Percentiles rank a stretch among this genome's conserved stretches.
phyloP scores from a whole-genome alignment of 92 coral and sea anemone species.

The Actinernus sp. region DNA sequence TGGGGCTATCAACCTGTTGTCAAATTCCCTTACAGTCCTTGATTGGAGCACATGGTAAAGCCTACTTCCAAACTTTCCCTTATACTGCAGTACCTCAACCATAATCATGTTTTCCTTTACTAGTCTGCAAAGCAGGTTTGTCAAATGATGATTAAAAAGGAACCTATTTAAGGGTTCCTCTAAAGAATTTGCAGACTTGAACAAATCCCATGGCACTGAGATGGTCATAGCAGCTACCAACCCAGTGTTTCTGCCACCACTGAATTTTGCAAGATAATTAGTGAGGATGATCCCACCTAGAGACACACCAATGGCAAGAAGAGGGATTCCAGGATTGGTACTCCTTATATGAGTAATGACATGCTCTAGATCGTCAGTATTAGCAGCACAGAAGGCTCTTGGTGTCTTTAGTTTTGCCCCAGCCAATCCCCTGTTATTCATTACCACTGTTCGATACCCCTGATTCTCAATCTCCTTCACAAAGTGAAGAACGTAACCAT shows the following conservation, averaged over 20 bases:
- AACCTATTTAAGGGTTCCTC: conserved; percentile 74
- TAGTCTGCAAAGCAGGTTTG: conserved; percentile 59
- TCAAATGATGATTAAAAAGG: conserved; percentile 83
- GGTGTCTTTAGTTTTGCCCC: conserved; percentile 69
- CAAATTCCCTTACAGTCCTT: conserved; percentile 80
- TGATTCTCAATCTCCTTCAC: conserved; percentile 49
- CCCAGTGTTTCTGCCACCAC: conserved; percentile 22
- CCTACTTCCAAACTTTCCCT: conserved; percentile 25
- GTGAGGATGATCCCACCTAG: conserved; percentile 89
- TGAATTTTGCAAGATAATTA: conserved; percentile 70
- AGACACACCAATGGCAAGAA: conserved; percentile 78
- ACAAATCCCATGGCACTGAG: conserved; percentile 85
- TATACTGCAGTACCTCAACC: conserved; percentile 5
- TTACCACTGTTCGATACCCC: conserved; percentile 73
- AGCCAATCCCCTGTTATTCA: conserved; percentile 86
- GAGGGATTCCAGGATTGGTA: conserved; percentile 55
- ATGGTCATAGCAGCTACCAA: conserved; percentile 80
- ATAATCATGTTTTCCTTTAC: conserved; percentile 36
- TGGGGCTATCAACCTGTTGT: conserved; percentile 82
- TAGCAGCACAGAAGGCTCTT: conserved; percentile 89
- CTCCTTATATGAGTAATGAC: conserved; percentile 67
- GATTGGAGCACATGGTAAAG: conserved; percentile 58
- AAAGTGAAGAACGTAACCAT: conserved; percentile 74
- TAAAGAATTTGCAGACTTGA: conserved; percentile 77
- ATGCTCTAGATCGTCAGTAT: conserved; percentile 80